Percentiles rank a stretch among this genome's conserved stretches.
Conservation (phyloP, 2,888 invertebrate genomes). For the Caenorhabditis panamensis region DNA sequence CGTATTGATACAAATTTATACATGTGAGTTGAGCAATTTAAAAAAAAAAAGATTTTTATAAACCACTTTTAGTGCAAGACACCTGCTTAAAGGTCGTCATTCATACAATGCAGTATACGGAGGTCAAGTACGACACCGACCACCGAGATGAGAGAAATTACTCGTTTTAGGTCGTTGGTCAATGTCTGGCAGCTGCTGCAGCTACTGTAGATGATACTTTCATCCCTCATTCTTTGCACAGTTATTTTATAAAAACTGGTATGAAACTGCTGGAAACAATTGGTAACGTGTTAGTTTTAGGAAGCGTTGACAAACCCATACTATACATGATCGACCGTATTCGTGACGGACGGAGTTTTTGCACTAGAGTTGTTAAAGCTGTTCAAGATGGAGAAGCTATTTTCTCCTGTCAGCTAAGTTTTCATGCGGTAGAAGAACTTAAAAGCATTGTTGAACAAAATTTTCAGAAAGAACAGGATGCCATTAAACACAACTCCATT, state of each 20-base stretch:
- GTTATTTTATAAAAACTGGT: conserved; percentile 67
- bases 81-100: conserved; percentile 62
- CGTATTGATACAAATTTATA: conserved; percentile 62
- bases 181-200: conserved; percentile 62
- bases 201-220: conserved; percentile 63
- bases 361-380: conserved; percentile 82
- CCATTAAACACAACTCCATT: conserved; percentile 64
- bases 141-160: not conserved
- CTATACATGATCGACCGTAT: conserved; percentile 82
- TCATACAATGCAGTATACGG: conserved; percentile 65
- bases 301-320: conserved; percentile 79
- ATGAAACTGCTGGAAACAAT: conserved; percentile 2
- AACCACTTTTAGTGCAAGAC: conserved; percentile 50
- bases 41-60: not conserved
- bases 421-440: conserved; percentile 50
- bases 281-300: conserved; percentile 45
- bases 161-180: conserved; percentile 59
- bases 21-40: conserved; percentile 40
- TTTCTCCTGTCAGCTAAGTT: conserved; percentile 79
- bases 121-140: conserved; percentile 65
- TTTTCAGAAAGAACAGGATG: conserved; percentile 67
- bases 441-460: too few relatives aligned
- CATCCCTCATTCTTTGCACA: conserved; percentile 64
- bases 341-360: conserved; percentile 82
- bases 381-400: conserved; percentile 82